Conservation (phyloP, 2,113 vertebrate genomes). For the Microtus oregoni region DNA sequence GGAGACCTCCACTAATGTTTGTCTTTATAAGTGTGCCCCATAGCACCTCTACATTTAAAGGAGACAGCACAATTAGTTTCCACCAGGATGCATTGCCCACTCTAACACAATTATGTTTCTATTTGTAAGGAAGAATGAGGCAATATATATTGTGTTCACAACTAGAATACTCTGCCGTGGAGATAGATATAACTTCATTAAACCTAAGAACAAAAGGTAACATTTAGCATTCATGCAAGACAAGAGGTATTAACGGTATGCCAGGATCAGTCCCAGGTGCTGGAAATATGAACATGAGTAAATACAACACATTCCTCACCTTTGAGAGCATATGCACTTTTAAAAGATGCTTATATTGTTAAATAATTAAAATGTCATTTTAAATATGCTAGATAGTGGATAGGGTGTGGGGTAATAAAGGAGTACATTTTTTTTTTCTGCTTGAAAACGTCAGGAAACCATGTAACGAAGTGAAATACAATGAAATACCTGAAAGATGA, state of each 20-base stretch:
- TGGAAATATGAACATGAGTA: not conserved
- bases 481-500: not conserved
- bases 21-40: not conserved
- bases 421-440: not conserved
- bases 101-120: slow-evolving; percentile 48
- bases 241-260: not conserved
- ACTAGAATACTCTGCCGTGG: not conserved
- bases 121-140: slow-evolving; percentile 25
- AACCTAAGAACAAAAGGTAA: not conserved
- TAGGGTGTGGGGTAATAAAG: not conserved
- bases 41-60: not conserved
- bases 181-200: slow-evolving; percentile 29
- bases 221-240: slow-evolving; percentile 37
- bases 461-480: not conserved
- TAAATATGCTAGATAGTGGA: slow-evolving; percentile 28
- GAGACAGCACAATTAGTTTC: not conserved
- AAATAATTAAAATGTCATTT: slow-evolving; percentile 27
- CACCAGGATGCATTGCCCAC: not conserved
- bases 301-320: not conserved
- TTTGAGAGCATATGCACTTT: not conserved
- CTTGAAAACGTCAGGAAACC: not conserved
- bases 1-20: not conserved
- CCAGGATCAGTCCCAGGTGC: not conserved
- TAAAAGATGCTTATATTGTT: slow-evolving; percentile 2
- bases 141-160: not conserved